Percentiles rank a stretch among this genome's conserved stretches.
Conservation (phyloP, 2,888 invertebrate species). For the Poecilobothrus nobilitatus region DNA sequence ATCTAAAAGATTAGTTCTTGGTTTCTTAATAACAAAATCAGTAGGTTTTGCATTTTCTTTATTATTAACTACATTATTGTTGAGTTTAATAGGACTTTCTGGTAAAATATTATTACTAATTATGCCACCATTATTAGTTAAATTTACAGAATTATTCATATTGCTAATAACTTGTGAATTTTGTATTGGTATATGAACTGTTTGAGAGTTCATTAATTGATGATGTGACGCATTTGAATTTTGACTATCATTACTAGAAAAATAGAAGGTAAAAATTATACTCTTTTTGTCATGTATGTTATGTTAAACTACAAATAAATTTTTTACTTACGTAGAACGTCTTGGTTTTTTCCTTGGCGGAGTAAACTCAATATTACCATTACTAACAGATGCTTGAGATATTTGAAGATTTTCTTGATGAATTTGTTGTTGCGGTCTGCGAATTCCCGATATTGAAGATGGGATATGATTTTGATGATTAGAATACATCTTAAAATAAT, state of each 20-base stretch:
- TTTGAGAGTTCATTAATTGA: slow-evolving; percentile 20
- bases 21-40: slow-evolving; percentile 40
- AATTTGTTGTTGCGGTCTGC: slow-evolving; percentile 16
- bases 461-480: slow-evolving; percentile 30
- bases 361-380: slow-evolving; percentile 47
- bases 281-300: neutral
- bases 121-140: slow-evolving; percentile 12
- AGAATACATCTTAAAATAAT: slow-evolving; percentile 34
- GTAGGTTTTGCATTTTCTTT: slow-evolving; percentile 42
- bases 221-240: slow-evolving; percentile 35
- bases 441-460: slow-evolving; percentile 8
- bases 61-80: slow-evolving; percentile 24
- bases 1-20: slow-evolving; percentile 38
- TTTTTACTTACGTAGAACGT: slow-evolving; percentile 67
- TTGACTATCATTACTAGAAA: slow-evolving; percentile 39
- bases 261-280: neutral
- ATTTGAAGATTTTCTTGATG: slow-evolving; percentile 26
- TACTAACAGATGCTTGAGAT: slow-evolving; percentile 27
- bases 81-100: slow-evolving; percentile 20
- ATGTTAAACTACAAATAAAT: neutral
- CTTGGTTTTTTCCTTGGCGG: slow-evolving; percentile 86
- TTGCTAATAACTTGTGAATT: slow-evolving; percentile 21
- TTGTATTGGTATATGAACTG: slow-evolving; percentile 9
- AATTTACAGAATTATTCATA: neutral
- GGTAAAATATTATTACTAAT: slow-evolving; percentile 12